Evolutionary conservation across 2,797 vertebrate species (phyloP).

Genomic region (Cossypha dichroa): DNA sequence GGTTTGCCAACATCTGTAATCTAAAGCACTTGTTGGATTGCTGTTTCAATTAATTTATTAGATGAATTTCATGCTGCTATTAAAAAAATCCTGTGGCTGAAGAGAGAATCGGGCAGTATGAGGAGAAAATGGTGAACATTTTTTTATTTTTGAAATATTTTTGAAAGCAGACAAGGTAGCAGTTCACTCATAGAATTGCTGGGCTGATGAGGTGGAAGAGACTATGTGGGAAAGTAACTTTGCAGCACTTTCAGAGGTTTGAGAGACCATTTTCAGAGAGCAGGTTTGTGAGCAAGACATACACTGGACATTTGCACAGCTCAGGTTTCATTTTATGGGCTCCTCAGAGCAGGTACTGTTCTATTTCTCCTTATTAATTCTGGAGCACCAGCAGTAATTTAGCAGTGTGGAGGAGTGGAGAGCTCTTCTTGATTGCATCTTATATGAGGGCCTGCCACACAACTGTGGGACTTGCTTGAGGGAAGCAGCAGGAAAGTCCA

Average conservation of each 20-base stretch:
- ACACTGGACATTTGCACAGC: not conserved
- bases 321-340: not conserved
- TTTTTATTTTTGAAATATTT: too few relatives aligned
- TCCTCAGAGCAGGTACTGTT: not conserved
- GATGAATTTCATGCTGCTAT: not conserved
- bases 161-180: not conserved
- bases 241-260: not conserved
- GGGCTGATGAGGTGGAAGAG: not conserved
- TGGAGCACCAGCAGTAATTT: not conserved
- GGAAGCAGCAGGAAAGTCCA: not conserved
- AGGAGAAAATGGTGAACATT: not conserved
- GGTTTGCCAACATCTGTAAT: not conserved
- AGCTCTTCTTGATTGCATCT: not conserved
- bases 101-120: not conserved
- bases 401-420: not conserved
- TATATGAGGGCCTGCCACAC: not conserved
- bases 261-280: not conserved
- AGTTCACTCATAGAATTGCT: rapidly evolving
- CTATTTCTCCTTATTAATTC: not conserved
- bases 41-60: not conserved
- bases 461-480: not conserved
- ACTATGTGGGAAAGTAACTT: not conserved
- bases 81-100: not conserved
- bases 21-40: not conserved
- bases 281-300: not conserved